A percentile compares a stretch with the other conserved stretches of the same genome.
Conservation (phyloP, 2,888 invertebrate species). For the Ectemnius cavifrons region DNA sequence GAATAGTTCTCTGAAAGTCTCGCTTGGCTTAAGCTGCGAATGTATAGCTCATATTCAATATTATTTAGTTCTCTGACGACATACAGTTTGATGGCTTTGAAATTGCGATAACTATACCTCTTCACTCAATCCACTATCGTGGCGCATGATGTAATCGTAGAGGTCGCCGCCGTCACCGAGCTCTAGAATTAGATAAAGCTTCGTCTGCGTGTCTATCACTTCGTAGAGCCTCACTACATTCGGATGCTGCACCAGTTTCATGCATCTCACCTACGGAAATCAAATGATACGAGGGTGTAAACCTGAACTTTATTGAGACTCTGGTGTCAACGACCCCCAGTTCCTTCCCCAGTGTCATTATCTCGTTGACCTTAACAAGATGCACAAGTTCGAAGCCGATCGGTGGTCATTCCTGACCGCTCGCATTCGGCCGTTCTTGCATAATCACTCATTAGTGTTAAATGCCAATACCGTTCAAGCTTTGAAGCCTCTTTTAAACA, state of each 20-base stretch:
- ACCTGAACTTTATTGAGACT: neutral
- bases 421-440: slow-evolving; percentile 40
- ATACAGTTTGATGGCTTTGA: slow-evolving; percentile 14
- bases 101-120: slow-evolving; percentile 63
- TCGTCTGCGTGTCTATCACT: slow-evolving; percentile 99
- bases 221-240: slow-evolving; percentile 99
- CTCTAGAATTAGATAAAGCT: slow-evolving; percentile 97
- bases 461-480: slow-evolving; percentile 28
- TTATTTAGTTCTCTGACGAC: too few species aligned
- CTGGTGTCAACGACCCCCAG: slow-evolving; percentile 46
- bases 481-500: slow-evolving; percentile 29
- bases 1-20: too few species aligned
- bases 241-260: slow-evolving; percentile 99
- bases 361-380: slow-evolving; percentile 59
- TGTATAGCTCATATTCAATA: too few species aligned
- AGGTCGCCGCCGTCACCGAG: slow-evolving; percentile 99
- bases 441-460: slow-evolving; percentile 43
- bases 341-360: slow-evolving; percentile 42
- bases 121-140: slow-evolving; percentile 92
- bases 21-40: too few species aligned
- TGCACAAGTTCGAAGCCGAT: slow-evolving; percentile 46
- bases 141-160: slow-evolving; percentile 98
- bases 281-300: slow-evolving; percentile 12
- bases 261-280: slow-evolving; percentile 88
- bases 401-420: slow-evolving; percentile 43